These are phyloP conservation scores for Crossaster papposus DNA, from an alignment of 53 echinoderm and acorn worm species.

Conservation along the genomic window DNA sequence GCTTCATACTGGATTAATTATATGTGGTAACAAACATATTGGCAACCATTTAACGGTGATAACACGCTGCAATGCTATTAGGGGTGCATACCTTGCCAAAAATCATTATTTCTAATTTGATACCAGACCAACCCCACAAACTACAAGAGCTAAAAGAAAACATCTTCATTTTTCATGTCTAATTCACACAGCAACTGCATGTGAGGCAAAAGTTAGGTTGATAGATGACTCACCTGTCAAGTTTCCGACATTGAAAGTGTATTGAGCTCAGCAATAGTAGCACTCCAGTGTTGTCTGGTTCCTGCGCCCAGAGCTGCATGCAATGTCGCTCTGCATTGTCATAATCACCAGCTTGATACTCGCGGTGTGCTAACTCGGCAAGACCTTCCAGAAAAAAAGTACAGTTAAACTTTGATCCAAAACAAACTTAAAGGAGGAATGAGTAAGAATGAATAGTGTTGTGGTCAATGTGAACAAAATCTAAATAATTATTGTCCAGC, in stretches of 20 bases:
- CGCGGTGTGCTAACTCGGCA: constrained; percentile 95
- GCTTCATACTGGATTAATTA: too few species aligned
- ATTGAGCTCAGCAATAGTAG: constrained; percentile 91
- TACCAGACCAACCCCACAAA: too few species aligned
- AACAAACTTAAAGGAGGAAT: too few species aligned
- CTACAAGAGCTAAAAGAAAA: too few species aligned
- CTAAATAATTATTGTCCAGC: too few species aligned
- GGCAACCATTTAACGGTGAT: too few species aligned
- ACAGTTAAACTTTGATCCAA: neutral
- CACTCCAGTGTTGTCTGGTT: constrained; percentile 97
- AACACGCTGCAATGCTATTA: too few species aligned
- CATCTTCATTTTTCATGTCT: neutral
- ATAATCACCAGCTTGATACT: constrained; percentile 97
- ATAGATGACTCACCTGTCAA: constrained; percentile 81
- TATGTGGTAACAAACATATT: too few species aligned
- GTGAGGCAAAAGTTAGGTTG: neutral
- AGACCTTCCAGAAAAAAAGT: constrained; percentile 63
- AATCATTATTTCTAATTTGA: too few species aligned
- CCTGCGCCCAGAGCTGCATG: constrained; percentile 98
- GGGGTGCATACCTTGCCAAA: too few species aligned
- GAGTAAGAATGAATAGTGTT: too few species aligned
- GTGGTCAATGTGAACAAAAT: too few species aligned
- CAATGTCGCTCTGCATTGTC: constrained; percentile 97
- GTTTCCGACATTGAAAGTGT: constrained; percentile 94
- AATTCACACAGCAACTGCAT: neutral